phyloP scores from a whole-genome alignment of 2,113 vertebrate genomes.

The Phasianus colchicus region DNA sequence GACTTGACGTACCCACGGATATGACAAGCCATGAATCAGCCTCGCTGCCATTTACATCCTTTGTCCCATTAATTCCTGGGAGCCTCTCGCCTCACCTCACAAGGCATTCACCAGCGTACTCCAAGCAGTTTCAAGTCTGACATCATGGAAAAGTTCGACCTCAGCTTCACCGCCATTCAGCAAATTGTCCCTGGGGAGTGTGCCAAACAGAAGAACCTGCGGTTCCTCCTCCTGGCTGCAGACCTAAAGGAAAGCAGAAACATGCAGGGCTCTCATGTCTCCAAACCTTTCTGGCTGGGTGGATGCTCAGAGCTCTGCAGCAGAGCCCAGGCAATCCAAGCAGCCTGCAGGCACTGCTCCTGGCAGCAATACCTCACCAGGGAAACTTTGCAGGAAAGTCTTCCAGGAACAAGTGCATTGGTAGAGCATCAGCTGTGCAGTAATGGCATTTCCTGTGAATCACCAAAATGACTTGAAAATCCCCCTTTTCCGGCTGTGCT shows the following conservation, averaged over 20 bases:
- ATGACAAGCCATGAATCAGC: conserved; percentile 36
- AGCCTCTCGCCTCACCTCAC: conserved; percentile 46
- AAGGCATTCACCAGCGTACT: conserved; percentile 5
- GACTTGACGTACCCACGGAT: neutral
- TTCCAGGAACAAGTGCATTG: conserved; percentile 52
- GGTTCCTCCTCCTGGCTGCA: conserved; percentile 63
- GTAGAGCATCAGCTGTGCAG: conserved; percentile 52
- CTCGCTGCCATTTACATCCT: neutral
- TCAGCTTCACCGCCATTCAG: conserved; percentile 67
- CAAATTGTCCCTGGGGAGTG: conserved; percentile 65
- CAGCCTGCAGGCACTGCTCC: conserved; percentile 77
- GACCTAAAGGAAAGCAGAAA: conserved; percentile 83
- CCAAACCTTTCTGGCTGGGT: conserved; percentile 78
- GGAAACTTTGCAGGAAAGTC: neutral
- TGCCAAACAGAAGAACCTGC: conserved; percentile 61
- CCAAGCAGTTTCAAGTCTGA: conserved; percentile 64
- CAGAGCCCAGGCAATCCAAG: conserved; percentile 68
- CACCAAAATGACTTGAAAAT: conserved; percentile 45
- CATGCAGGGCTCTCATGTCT: conserved; percentile 67
- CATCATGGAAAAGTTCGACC: conserved; percentile 54
- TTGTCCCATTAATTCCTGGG: conserved; percentile 6
- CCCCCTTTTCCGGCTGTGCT: conserved; percentile 67
- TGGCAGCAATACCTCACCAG: conserved; percentile 74
- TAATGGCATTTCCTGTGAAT: conserved; percentile 59
- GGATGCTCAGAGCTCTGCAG: conserved; percentile 75